phyloP scores from a whole-genome alignment of 1,140 invertebrate species.

The Nymphalis io region DNA sequence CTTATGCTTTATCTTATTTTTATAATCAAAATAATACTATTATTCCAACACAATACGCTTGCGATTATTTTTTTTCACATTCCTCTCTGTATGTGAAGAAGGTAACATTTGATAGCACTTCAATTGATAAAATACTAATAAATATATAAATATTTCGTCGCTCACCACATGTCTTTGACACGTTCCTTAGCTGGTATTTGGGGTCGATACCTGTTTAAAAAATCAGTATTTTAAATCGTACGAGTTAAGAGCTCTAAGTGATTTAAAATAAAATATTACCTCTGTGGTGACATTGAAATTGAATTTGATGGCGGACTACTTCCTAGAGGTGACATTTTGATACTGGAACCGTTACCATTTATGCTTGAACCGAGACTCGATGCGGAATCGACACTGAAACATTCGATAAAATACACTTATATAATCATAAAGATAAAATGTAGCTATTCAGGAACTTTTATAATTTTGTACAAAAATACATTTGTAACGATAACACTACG shows the following conservation, averaged over 20 bases:
- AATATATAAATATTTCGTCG: background rate
- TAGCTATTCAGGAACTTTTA: too few relatives aligned
- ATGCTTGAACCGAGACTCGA: slow-evolving; percentile 75
- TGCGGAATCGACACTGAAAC: slow-evolving; percentile 67
- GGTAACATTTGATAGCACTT: too few relatives aligned
- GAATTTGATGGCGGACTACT: slow-evolving; percentile 44
- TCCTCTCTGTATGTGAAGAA: background rate
- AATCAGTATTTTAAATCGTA: slow-evolving; percentile 23
- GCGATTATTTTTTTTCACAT: background rate
- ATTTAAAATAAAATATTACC: slow-evolving; percentile 43
- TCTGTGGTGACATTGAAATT: slow-evolving; percentile 55
- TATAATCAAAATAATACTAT: slow-evolving; percentile 31
- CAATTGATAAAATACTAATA: background rate
- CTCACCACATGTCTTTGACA: slow-evolving; percentile 76
- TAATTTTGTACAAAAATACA: too few relatives aligned
- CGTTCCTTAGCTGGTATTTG: slow-evolving; percentile 68
- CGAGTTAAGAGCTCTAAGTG: background rate
- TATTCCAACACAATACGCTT: background rate
- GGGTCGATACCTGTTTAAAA: slow-evolving; percentile 59
- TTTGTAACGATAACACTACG: too few relatives aligned
- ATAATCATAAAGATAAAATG: too few relatives aligned
- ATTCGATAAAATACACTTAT: background rate
- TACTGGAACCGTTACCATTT: slow-evolving; percentile 66
- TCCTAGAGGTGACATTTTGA: slow-evolving; percentile 72
- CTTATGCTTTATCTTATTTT: background rate